Conservation (phyloP, 2,888 invertebrate genomes). For the Andrena chrysosceles region DNA sequence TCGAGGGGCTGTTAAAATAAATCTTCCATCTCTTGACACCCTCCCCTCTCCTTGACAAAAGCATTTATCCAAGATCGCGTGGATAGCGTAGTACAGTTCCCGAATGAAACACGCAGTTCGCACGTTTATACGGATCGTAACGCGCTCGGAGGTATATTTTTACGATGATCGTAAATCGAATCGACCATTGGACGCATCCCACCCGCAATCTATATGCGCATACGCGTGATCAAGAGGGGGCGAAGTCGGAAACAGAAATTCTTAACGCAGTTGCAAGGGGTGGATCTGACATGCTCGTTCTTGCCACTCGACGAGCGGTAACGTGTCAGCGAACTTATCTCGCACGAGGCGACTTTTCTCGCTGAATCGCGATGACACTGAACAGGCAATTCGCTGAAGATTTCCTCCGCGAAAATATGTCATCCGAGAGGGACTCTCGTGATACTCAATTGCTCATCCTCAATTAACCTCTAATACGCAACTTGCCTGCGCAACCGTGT, state of each 20-base stretch:
- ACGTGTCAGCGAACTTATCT: slow-evolving; percentile 49
- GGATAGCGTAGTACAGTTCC: not conserved
- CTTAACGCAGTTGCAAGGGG: not conserved
- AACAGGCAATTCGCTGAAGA: not conserved
- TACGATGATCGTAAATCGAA: slow-evolving; percentile 6
- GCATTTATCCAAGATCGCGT: not conserved
- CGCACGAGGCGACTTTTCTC: slow-evolving; percentile 16
- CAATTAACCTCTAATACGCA: slow-evolving; percentile 46
- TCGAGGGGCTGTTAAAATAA: no score
- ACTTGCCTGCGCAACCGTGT: not conserved
- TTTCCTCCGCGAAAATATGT: slow-evolving; percentile 50
- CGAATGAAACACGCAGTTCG: not conserved
- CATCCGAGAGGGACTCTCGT: slow-evolving; percentile 30
- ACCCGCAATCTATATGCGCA: not conserved
- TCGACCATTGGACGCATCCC: no score
- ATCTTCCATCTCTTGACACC: no score
- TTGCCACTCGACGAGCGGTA: slow-evolving; percentile 31
- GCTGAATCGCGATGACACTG: slow-evolving; percentile 26
- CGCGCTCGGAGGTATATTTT: not conserved
- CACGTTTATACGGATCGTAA: not conserved
- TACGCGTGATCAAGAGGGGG: not conserved
- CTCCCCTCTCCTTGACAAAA: no score
- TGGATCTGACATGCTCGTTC: slow-evolving; percentile 6
- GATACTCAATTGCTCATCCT: slow-evolving; percentile 52
- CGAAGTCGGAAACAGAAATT: slow-evolving; percentile 20